These are phyloP conservation scores for Gallinago stenura DNA, from an alignment of 2,797 vertebrate genomes.

Conservation along the genomic window DNA sequence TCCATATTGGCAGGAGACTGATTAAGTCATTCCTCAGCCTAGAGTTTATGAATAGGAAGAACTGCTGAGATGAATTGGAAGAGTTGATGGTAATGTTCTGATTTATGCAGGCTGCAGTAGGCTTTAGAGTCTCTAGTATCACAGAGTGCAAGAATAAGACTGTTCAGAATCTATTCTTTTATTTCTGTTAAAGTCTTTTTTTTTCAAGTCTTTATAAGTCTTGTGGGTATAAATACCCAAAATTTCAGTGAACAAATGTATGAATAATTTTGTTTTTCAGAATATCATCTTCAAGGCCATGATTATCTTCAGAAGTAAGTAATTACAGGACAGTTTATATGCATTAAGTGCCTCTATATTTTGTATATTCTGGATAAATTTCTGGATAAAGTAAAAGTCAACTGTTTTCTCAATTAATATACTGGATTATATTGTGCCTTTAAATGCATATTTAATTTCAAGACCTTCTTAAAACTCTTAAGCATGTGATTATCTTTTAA, in stretches of 20 bases:
- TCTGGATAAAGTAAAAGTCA: not conserved
- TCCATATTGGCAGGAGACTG: not conserved
- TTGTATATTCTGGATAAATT: not conserved
- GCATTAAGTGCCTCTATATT: not conserved
- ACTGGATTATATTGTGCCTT: not conserved
- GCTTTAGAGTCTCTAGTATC: not conserved
- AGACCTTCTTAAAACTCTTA: not conserved
- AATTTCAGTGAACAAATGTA: not conserved
- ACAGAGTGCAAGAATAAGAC: not conserved
- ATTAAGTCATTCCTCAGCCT: not conserved
- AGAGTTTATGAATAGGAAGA: conserved; percentile 15
- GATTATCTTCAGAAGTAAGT: not conserved
- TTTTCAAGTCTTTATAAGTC: not conserved
- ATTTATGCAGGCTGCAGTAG: not conserved
- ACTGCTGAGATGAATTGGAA: not conserved
- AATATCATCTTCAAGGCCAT: not conserved
- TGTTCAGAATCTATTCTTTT: not conserved
- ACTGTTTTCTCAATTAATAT: not conserved
- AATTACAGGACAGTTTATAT: not conserved
- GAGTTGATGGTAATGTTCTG: not conserved
- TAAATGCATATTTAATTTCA: not conserved
- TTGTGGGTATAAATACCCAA: not conserved
- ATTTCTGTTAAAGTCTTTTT: not conserved
- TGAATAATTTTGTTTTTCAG: not conserved
- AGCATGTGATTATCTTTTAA: not conserved